Evolutionary conservation across 23 tunicate genomes (phyloP).

Genomic region (Styela plicata): DNA sequence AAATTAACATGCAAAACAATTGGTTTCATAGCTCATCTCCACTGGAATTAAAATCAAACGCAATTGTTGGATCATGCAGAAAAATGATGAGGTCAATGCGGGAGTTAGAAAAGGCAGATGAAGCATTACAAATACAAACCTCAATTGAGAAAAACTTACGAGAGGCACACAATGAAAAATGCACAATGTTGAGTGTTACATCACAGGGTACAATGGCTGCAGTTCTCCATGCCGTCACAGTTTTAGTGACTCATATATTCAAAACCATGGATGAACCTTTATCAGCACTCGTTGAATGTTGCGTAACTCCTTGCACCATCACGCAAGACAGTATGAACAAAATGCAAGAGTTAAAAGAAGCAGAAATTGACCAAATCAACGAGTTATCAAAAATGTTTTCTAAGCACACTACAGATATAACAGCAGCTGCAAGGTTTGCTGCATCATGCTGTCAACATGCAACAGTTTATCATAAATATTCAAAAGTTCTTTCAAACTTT

Average conservation of each 20-base stretch:
- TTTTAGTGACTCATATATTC: constrained; percentile 3
- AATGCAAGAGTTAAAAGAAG: neutral
- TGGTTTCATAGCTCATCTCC: constrained; percentile 5
- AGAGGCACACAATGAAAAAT: neutral
- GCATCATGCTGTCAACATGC: constrained; percentile 24
- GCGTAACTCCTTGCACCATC: constrained; percentile 4
- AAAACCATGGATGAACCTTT: constrained; percentile 12
- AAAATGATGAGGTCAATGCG: constrained; percentile 12
- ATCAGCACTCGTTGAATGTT: neutral
- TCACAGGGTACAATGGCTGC: constrained; percentile 18
- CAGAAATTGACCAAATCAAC: neutral
- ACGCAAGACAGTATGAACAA: neutral
- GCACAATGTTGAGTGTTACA: constrained; percentile 1
- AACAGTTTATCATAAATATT: constrained; percentile 13
- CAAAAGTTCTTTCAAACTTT: neutral
- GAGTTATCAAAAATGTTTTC: neutral
- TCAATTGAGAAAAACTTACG: neutral
- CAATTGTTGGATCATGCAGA: constrained; percentile 1
- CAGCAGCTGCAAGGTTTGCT: neutral
- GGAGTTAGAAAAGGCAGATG: constrained; percentile 13
- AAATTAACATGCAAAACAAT: neutral
- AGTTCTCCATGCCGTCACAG: neutral
- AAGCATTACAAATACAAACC: neutral
- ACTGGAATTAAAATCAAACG: neutral
- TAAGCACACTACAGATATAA: neutral